Evolutionary conservation across 2,888 invertebrate genomes (phyloP).

Genomic region (Carabus problematicus): DNA sequence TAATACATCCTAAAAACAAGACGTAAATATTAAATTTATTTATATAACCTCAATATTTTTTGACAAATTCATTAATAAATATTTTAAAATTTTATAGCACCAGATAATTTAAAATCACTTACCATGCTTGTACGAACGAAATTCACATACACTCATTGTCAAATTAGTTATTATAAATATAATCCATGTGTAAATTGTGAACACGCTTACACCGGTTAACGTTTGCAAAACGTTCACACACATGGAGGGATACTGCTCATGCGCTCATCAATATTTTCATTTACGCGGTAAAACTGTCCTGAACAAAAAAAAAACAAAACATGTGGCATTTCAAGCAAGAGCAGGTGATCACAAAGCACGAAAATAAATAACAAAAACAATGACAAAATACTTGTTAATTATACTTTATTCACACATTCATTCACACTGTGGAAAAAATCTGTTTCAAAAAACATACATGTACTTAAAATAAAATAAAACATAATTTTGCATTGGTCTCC

Average conservation of each 20-base stretch:
- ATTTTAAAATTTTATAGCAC: background rate
- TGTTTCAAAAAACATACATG: conserved; percentile 5
- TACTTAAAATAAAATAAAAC: background rate
- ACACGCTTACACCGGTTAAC: conserved; percentile 6
- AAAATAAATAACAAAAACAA: no score
- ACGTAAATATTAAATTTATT: background rate
- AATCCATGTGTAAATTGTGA: background rate
- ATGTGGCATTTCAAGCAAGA: no score
- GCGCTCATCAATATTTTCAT: background rate
- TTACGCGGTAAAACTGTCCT: no score
- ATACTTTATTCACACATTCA: conserved; percentile 21
- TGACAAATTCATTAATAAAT: no score
- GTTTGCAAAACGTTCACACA: background rate
- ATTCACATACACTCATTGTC: background rate
- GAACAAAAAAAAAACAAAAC: no score
- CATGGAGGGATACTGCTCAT: background rate
- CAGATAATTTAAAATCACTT: background rate
- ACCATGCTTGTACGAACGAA: background rate
- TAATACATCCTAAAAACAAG: background rate
- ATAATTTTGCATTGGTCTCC: conserved; percentile 45
- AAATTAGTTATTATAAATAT: background rate
- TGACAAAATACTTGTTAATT: conserved; percentile 1
- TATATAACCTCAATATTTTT: no score
- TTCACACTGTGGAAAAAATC: conserved; percentile 5
- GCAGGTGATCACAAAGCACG: no score